Base-by-base conservation (phyloP, 2,888 invertebrate genomes). In the Noctua janthina region DNA sequence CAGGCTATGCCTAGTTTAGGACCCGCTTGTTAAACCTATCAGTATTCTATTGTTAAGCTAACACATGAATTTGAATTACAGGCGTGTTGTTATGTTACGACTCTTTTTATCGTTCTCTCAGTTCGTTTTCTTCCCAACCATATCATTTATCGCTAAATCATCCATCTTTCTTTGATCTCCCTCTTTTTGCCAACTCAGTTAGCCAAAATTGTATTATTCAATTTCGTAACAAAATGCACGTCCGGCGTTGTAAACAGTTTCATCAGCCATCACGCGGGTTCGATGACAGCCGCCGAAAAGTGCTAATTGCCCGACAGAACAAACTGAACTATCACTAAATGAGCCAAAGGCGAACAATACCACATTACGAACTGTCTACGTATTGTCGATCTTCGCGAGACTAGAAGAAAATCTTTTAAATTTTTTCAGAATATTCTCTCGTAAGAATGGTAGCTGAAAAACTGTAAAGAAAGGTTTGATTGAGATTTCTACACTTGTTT, bases 231-330 rank as follows among this genome's bases (percentile, higher is more conserved):
- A 76, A 64, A 77, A 59, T 77, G 79, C 86, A 86, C 75, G 82
- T 70, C 81, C 81, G 80, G 62, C 72, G 51, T 71, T 74, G 84
- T 83, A 87, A 88, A 90, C 87, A 89, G 62, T 90, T 88, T 91
- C 92, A 90, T 90, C 89, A 91, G 86, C 89, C 92, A 92, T 91
- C 90, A 91, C 85, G 86, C 88, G 76, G 77, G 79, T 81, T 82
- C 89, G 95, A 92, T 95, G 96, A 96, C 96, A 96, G 94, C 91
- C 86, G 92, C 59, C 86, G 91, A 91, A 93, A 95, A 93, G 95
- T 95, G 96, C 94, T 96, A 96, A 96, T 96, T 95, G 93, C 93
- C 84, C 83, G 86, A 91, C 87, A 88, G 70, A 78, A 79, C 82
- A 67, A 79, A 88, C 82, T 69, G 69, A 89, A 91, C 92, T 87